A percentile compares a stretch with the other conserved stretches of the same genome.
phyloP scores from a whole-genome alignment of 1,140 invertebrate species.

The Zaprionus kolodkinae region DNA sequence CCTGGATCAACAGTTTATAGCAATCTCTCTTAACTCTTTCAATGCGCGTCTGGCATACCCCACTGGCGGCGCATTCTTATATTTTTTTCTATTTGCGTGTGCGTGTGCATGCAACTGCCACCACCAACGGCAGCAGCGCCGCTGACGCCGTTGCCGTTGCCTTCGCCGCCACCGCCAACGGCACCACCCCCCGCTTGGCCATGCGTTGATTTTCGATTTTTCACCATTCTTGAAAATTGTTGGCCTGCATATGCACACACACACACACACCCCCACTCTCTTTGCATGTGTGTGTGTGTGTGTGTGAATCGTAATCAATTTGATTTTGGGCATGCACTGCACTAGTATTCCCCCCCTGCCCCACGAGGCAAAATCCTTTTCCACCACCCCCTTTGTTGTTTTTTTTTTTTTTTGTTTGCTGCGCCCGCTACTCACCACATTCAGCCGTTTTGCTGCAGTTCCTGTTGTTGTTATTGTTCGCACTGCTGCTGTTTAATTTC shows the following conservation, averaged over 20 bases:
- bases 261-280: background rate
- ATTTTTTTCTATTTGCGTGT: slow-evolving; percentile 47
- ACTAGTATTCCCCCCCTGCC: background rate
- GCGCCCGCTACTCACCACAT: slow-evolving; percentile 33
- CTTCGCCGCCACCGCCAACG: background rate
- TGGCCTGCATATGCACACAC: slow-evolving; percentile 34
- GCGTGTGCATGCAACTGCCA: slow-evolving; percentile 44
- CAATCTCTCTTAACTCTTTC: no score
- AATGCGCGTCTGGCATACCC: background rate
- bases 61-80: slow-evolving; percentile 8
- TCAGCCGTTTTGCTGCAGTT: slow-evolving; percentile 29
- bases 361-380: background rate
- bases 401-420: no score
- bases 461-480: slow-evolving; percentile 7
- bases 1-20: background rate
- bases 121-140: slow-evolving; percentile 9
- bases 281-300: slow-evolving; percentile 13
- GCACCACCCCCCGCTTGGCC: slow-evolving; percentile 52
- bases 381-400: background rate
- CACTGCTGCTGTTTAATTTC: slow-evolving; percentile 5
- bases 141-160: background rate
- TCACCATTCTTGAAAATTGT: slow-evolving; percentile 66
- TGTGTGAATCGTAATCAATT: slow-evolving; percentile 43
- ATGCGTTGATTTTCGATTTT: slow-evolving; percentile 77
- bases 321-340: slow-evolving; percentile 40